Evolutionary conservation across 2,113 vertebrate species (phyloP).

Genomic region (Alces alces): DNA sequence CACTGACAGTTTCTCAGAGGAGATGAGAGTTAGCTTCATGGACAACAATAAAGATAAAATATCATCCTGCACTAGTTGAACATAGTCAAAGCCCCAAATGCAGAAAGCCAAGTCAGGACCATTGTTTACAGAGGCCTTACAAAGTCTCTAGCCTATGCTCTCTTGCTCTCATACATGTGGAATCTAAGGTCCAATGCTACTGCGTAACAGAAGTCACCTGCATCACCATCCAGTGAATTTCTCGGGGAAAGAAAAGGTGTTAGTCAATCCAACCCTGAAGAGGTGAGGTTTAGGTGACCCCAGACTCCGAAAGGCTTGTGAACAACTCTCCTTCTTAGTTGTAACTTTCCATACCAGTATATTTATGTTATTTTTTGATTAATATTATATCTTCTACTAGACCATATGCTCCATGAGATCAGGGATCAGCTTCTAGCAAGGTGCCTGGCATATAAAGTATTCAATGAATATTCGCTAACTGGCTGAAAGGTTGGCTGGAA

Average conservation of each 20-base stretch:
- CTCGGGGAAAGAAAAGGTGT: neutral
- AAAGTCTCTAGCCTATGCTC: neutral
- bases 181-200: neutral
- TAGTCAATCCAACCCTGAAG: neutral
- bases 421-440: neutral
- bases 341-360: neutral
- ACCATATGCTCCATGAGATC: neutral
- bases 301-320: neutral
- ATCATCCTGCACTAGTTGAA: neutral
- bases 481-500: neutral
- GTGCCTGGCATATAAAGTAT: neutral
- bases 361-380: neutral
- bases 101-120: neutral
- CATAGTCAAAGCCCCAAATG: neutral
- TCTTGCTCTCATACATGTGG: neutral
- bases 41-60: slow-evolving; percentile 31
- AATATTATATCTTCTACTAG: neutral
- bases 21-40: neutral
- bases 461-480: neutral
- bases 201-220: neutral
- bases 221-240: neutral
- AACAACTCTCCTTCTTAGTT: neutral
- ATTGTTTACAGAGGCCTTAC: neutral
- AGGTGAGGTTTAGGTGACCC: neutral
- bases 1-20: neutral